phyloP scores from a whole-genome alignment of 2,888 invertebrate species.

The Theretra japonica region DNA sequence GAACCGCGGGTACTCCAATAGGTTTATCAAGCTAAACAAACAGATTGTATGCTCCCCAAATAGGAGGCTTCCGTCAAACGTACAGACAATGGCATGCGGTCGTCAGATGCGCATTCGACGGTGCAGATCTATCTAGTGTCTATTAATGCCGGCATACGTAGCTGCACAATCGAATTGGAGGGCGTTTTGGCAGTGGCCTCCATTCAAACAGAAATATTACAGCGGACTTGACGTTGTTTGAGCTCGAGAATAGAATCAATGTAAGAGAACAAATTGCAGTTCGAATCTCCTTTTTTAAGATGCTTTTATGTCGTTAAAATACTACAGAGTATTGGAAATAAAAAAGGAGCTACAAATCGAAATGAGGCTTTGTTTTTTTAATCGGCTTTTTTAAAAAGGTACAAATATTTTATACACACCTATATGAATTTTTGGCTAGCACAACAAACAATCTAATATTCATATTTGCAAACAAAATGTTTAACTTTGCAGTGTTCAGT shows the following conservation, averaged over 20 bases:
- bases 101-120: slow-evolving; percentile 41
- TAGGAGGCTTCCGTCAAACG: slow-evolving; percentile 50
- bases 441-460: too few relatives aligned
- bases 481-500: too few relatives aligned
- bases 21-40: slow-evolving; percentile 51
- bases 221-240: background rate
- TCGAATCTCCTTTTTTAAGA: background rate
- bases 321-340: background rate
- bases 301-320: background rate
- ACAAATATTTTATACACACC: too few relatives aligned
- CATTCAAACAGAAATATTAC: slow-evolving; percentile 2
- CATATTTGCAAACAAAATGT: too few relatives aligned
- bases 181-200: slow-evolving; percentile 26
- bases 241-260: too few relatives aligned
- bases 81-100: slow-evolving; percentile 37
- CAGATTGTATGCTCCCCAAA: slow-evolving; percentile 45
- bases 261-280: too few relatives aligned
- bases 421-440: too few relatives aligned
- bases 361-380: too few relatives aligned
- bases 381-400: too few relatives aligned
- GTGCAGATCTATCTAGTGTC: slow-evolving; percentile 49
- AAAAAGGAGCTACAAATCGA: background rate
- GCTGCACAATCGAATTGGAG: slow-evolving; percentile 36
- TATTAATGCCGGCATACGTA: slow-evolving; percentile 37
- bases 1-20: slow-evolving; percentile 28